Percentiles rank a stretch among this genome's conserved stretches.
These are phyloP conservation scores for Eueides isabella DNA, from an alignment of 1,140 invertebrate species.

Conservation along the genomic window DNA sequence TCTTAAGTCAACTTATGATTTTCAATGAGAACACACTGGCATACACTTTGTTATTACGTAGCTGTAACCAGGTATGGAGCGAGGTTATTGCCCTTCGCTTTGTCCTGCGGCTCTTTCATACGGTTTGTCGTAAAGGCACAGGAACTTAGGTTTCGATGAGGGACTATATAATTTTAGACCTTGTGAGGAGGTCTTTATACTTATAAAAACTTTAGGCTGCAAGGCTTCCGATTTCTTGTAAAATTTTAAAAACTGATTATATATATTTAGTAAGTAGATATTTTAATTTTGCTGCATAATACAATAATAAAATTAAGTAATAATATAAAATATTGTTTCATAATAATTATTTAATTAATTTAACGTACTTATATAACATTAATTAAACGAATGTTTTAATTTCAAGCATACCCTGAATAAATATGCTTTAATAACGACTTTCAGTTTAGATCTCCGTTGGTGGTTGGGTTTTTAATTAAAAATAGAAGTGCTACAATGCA, in stretches of 20 bases:
- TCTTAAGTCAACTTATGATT: neutral
- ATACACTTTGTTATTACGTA: constrained; percentile 4
- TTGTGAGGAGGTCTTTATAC: neutral
- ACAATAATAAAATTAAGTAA: too few relatives aligned
- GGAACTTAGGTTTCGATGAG: constrained; percentile 23
- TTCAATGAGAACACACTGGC: neutral
- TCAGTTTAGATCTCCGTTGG: constrained; percentile 34
- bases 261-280: too few relatives aligned
- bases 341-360: too few relatives aligned
- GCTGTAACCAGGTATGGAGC: constrained; percentile 1
- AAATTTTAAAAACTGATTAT: neutral
- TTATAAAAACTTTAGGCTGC: neutral
- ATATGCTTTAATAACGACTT: constrained; percentile 23
- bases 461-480: constrained; percentile 32
- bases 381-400: neutral
- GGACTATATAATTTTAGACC: constrained; percentile 8
- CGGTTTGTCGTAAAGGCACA: constrained; percentile 35
- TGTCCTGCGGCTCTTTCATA: constrained; percentile 50
- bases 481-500: neutral
- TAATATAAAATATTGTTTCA: too few relatives aligned
- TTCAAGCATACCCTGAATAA: neutral
- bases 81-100: constrained; percentile 60
- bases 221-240: neutral
- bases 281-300: too few relatives aligned
- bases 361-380: neutral